Percentiles rank a stretch among this genome's conserved stretches.
Evolutionary conservation across 2,888 invertebrate genomes (phyloP).

Genomic region (Pristionchus fissidentatus): DNA sequence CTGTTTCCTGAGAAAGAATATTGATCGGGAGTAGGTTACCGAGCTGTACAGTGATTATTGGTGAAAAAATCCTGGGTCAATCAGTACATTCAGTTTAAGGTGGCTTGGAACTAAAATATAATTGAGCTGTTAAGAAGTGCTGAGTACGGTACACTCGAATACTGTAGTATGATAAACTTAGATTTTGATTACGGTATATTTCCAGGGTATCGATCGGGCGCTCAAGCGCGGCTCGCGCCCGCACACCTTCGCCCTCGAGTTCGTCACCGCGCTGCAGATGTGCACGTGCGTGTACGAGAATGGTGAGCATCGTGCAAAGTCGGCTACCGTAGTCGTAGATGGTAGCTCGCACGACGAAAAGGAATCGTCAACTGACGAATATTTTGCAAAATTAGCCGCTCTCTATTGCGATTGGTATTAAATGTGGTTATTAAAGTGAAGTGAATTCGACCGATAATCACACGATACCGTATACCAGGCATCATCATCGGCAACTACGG

Average conservation of each 20-base stretch:
- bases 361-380: neutral
- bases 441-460: neutral
- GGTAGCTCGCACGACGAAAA: neutral
- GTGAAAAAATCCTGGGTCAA: no score
- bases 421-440: no score
- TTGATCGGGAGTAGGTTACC: no score
- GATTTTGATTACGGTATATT: no score
- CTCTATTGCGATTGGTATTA: neutral
- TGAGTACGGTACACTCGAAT: no score
- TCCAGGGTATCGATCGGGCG: conserved; percentile 36
- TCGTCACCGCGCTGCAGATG: conserved; percentile 69
- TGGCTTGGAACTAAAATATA: no score
- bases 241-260: conserved; percentile 57
- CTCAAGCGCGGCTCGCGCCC: conserved; percentile 21
- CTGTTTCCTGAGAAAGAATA: no score
- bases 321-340: neutral
- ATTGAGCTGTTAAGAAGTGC: no score
- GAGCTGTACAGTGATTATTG: no score
- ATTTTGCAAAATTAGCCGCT: neutral
- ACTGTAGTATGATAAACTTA: no score
- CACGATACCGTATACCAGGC: neutral
- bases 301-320: conserved; percentile 52
- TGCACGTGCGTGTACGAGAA: conserved; percentile 75
- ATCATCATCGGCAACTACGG: conserved; percentile 46
- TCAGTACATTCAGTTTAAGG: no score